Evolutionary conservation across 64 coral and sea anemone genomes (phyloP).

Genomic region (Montipora capricornis): DNA sequence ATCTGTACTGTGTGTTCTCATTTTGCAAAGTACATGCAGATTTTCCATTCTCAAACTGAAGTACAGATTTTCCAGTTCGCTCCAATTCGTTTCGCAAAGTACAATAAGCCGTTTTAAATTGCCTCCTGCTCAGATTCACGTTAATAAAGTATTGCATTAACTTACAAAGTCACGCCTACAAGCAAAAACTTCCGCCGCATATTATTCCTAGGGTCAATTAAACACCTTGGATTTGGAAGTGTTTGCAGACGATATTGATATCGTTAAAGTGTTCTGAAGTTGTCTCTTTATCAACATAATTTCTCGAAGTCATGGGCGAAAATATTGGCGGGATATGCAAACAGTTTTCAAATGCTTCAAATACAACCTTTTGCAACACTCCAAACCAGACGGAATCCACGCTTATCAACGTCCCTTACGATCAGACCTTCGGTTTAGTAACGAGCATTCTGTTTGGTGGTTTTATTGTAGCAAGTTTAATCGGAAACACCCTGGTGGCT

Average conservation of each 20-base stretch:
- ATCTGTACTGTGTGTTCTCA: too few species aligned
- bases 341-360: neutral
- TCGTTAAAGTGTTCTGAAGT: too few species aligned
- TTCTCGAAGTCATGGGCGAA: neutral
- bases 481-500: constrained; percentile 42
- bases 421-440: neutral
- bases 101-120: neutral
- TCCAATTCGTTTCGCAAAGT: too few species aligned
- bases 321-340: neutral
- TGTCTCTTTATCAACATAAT: neutral
- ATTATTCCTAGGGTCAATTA: too few species aligned
- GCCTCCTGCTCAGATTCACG: neutral
- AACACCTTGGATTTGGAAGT: neutral
- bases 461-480: constrained; percentile 46
- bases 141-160: neutral
- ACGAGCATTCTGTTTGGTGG: constrained; percentile 18
- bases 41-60: too few species aligned
- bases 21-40: too few species aligned
- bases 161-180: neutral
- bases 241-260: neutral
- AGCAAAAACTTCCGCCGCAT: too few species aligned
- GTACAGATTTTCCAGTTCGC: too few species aligned
- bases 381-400: neutral
- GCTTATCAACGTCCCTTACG: neutral
- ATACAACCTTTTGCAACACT: neutral